Base-by-base conservation (phyloP, 2,113 vertebrate genomes). In the Pelecanoides urinatrix region DNA sequence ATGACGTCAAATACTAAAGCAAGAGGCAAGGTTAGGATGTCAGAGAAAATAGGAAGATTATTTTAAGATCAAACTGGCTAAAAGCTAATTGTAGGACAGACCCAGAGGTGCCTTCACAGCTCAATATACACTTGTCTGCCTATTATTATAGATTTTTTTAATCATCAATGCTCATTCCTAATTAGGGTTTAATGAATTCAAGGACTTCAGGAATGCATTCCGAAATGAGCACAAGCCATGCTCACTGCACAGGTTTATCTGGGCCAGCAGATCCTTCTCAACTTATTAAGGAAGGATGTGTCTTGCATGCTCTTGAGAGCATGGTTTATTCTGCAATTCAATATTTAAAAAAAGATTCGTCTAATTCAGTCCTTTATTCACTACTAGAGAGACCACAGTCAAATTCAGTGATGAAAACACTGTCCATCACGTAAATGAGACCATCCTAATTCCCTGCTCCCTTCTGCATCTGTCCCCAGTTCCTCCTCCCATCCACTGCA, bases 181-280 rank as follows among this genome's bases (percentile, higher is more conserved):
- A 97, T 98, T 98, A 97, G 70, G 72, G 63, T 59, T 97, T 98
- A 98, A 98, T 97, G 96, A 96, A 97, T 95, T 97, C 86, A 96
- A 93, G 95, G 96, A 95, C 97, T 97, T 96, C 86, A 65, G 90
- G 86, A 97, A 87, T 95, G 96, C 96, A 88, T 89, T 96, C 92
- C 96, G 96, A 97, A 98, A 97, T 89, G 95, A 97, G 97, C 91
- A 96, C 96, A 95, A 91, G 59, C 34, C 93, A 94, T 38, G 79
- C 66, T 94, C 83, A 86, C 70, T 94, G 91, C 83, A 97, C 65
- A 96, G 44, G 50, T 94, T 94, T 97, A 97, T 97, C 90, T 97
- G 92, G 98, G 97, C 95, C 97, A 98, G 87, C 92, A 97, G 92
- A 95, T 90, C 96, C 77, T 96, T 91, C 95, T 92, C 44, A 94